A percentile compares a stretch with the other conserved stretches of the same genome.
phyloP scores from a whole-genome alignment of 1,140 invertebrate genomes.

The Zaprionus vittiger region DNA sequence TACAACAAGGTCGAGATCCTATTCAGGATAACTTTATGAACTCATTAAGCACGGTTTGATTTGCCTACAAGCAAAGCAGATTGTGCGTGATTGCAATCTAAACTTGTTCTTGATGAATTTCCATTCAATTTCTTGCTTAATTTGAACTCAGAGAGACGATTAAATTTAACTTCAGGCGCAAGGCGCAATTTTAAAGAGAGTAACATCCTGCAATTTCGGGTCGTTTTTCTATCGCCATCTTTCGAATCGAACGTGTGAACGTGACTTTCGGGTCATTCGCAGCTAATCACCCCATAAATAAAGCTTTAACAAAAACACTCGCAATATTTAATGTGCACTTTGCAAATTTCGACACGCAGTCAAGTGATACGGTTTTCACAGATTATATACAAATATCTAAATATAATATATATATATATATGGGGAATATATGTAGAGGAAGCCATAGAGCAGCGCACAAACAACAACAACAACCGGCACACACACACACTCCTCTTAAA shows the following conservation, averaged over 20 bases:
- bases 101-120: neutral
- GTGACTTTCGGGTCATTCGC: constrained; percentile 32
- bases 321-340: constrained; percentile 28
- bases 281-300: constrained; percentile 9
- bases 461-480: constrained; percentile 22
- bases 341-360: constrained; percentile 37
- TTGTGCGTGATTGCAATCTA: neutral
- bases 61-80: neutral
- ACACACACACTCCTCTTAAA: constrained; percentile 45
- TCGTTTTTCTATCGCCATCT: constrained; percentile 17
- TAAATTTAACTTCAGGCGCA: neutral
- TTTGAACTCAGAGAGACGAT: neutral
- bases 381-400: constrained; percentile 6
- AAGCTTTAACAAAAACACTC: constrained; percentile 11
- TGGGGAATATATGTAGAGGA: constrained; percentile 14
- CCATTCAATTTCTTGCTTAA: neutral
- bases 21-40: neutral
- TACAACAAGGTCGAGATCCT: neutral
- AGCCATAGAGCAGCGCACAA: constrained; percentile 36
- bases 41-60: neutral
- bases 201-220: constrained; percentile 15
- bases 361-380: constrained; percentile 23
- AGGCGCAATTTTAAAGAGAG: neutral
- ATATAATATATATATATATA: neutral
- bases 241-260: constrained; percentile 37